phyloP scores from a whole-genome alignment of 1,140 invertebrate genomes.

The Drosophila ohnishii region DNA sequence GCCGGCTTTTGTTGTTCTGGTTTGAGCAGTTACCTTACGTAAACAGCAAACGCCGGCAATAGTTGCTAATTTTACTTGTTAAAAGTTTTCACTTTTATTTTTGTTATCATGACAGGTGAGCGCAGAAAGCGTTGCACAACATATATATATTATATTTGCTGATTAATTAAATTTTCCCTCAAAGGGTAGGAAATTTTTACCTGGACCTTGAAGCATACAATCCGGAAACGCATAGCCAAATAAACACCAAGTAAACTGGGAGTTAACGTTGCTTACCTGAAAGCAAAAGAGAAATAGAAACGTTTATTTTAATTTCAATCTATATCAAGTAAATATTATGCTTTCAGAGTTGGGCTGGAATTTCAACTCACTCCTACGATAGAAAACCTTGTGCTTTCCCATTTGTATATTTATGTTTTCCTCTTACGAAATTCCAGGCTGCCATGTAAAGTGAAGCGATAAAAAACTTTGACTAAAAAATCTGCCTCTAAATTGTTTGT shows the following conservation, averaged over 20 bases:
- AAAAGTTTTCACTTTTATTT: slow-evolving; percentile 58
- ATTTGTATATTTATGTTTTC: slow-evolving; percentile 43
- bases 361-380: neutral
- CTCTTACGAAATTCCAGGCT: slow-evolving; percentile 34
- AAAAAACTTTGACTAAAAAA: slow-evolving; percentile 28
- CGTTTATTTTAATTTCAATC: slow-evolving; percentile 30
- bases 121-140: slow-evolving; percentile 35
- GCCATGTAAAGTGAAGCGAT: slow-evolving; percentile 35
- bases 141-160: neutral
- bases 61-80: slow-evolving; percentile 50
- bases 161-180: neutral
- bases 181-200: slow-evolving; percentile 1
- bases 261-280: slow-evolving; percentile 41
- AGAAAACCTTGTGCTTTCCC: slow-evolving; percentile 30
- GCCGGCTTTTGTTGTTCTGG: slow-evolving; percentile 30
- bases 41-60: slow-evolving; percentile 48
- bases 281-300: slow-evolving; percentile 24
- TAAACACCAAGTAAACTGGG: slow-evolving; percentile 6
- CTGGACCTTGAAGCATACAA: slow-evolving; percentile 5
- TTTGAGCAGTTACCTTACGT: slow-evolving; percentile 42
- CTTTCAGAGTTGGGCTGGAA: neutral
- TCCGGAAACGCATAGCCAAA: slow-evolving; percentile 6
- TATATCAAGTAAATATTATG: slow-evolving; percentile 26
- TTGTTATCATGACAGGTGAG: slow-evolving; percentile 46
- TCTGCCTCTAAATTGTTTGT: slow-evolving; percentile 29